Evolutionary conservation across 2,113 vertebrate species (phyloP), one percentile per base, ranked within the genome.

Genomic region (Orcinus orca): DNA sequence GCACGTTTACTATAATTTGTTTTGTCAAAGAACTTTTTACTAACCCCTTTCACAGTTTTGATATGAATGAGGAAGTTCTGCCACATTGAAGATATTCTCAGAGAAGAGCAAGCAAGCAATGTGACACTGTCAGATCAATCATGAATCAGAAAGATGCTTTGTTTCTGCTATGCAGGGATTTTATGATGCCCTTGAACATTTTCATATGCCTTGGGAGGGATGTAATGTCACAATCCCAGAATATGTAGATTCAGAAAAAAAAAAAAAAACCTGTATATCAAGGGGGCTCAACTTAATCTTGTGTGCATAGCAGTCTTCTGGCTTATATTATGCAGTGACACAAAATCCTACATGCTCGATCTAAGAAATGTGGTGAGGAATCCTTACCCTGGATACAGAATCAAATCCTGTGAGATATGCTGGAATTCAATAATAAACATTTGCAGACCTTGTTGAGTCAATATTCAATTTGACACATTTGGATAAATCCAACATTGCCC

Each of bases 371-470:
- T 26, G 12, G 21, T 58, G 25, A 90, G 1, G 50, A 58, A 50
- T 67, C 5, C n/a, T 9, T 73, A 82, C 15, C 29, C 79, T 86
- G 29, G 77, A 90, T 50, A 89, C 14, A 92, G 31, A 97, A 90
- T 62, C 29, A 53, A 70, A 31, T 79, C 77, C n/a, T 89, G 25
- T 50, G 76, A 86, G 65, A 91, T 71, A 15, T 91, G 38, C 18
- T 93, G 68, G 83, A 93, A 96, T 95, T 96, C 58, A 76, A 26
- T 50, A 94, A 47, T 82, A 90, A 97, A 92, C 53, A 95, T 93
- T 97, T 95, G 44, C 86, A 95, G 89, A 92, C 21, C 26, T 92
- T 67, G 47, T 7, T 77, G 79, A 68, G 60, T 97, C 82, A 96
- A 84, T 92, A 94, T 85, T 89, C 63, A 89, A 26, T 79, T 60